Conservation (phyloP, 2,888 invertebrate genomes). For the Phalera bucephala region DNA sequence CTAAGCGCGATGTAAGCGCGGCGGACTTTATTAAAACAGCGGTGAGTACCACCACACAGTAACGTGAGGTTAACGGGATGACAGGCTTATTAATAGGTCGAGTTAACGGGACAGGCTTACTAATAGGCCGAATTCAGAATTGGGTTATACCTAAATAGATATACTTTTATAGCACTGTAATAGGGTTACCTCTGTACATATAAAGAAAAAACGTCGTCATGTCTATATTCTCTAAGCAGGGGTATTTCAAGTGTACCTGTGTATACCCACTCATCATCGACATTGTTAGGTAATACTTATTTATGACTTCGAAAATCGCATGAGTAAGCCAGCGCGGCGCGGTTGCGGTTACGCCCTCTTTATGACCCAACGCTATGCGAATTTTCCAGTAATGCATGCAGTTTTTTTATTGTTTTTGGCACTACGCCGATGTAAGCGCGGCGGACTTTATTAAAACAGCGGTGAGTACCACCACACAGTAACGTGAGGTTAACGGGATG, state of each 20-base stretch:
- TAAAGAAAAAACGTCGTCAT: no score
- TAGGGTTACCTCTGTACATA: no score
- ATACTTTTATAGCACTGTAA: no score
- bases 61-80: neutral
- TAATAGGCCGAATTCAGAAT: no score
- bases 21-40: conserved; percentile 3
- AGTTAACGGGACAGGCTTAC: no score
- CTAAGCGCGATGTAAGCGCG: conserved; percentile 19
- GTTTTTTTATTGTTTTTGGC: conserved; percentile 64
- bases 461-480: no score
- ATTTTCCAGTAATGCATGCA: conserved; percentile 60
- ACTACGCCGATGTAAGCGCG: conserved; percentile 24
- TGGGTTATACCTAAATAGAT: no score
- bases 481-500: neutral
- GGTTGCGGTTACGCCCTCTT: conserved; percentile 78
- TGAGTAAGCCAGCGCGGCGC: conserved; percentile 72
- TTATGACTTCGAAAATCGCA: conserved; percentile 82
- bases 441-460: conserved; percentile 3
- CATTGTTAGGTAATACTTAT: no score
- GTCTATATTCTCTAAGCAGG: no score
- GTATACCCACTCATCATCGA: no score
- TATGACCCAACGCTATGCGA: conserved; percentile 72
- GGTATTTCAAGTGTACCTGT: no score
- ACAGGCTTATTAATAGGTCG: neutral
- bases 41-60: no score